A percentile compares a stretch with the other conserved stretches of the same genome.
These are phyloP conservation scores for Grantiella picta DNA, from an alignment of 2,113 vertebrate species.

Conservation along the genomic window DNA sequence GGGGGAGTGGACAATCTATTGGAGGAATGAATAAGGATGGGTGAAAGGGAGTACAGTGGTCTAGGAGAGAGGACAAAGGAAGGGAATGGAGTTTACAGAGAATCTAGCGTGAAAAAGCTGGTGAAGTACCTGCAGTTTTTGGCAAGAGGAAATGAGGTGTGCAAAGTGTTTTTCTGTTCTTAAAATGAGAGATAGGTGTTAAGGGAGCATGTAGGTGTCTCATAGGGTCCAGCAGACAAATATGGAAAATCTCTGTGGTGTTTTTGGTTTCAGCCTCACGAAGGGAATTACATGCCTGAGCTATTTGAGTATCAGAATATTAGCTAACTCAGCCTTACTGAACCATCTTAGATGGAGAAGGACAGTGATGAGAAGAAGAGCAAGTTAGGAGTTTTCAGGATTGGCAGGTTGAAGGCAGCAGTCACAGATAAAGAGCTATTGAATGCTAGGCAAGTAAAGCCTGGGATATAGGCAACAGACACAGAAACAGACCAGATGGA, in stretches of 20 bases:
- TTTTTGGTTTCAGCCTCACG: neutral
- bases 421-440: slow-evolving; percentile 2
- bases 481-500: slow-evolving; percentile 63
- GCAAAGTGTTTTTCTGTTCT: neutral
- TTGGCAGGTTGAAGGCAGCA: slow-evolving; percentile 20
- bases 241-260: neutral
- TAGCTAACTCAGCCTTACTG: neutral
- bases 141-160: neutral
- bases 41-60: neutral
- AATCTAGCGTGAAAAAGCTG: neutral
- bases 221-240: neutral
- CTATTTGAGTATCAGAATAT: neutral
- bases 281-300: neutral
- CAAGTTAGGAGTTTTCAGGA: neutral
- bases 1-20: neutral
- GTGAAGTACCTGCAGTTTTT: neutral
- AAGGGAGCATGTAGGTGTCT: neutral
- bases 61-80: neutral
- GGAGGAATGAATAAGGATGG: neutral
- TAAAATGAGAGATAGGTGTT: neutral
- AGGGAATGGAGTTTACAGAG: neutral
- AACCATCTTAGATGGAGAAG: neutral
- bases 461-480: slow-evolving; percentile 6
- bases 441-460: slow-evolving; percentile 27
- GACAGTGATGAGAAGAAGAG: neutral